Evolutionary conservation across 2,797 vertebrate species (phyloP).

Genomic region (Myripristis jacobus): DNA sequence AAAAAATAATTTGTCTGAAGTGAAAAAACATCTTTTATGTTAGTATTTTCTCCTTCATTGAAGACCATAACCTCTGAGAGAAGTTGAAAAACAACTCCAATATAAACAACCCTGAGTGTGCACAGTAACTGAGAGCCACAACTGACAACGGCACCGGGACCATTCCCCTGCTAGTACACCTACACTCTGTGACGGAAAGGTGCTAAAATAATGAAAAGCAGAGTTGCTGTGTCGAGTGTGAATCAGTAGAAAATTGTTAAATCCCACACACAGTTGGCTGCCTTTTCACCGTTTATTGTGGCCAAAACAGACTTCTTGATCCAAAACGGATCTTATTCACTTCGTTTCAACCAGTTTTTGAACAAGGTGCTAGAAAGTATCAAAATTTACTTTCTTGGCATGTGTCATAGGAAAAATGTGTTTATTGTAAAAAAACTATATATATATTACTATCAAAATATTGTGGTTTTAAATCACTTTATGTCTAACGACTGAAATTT

Average conservation of each 20-base stretch:
- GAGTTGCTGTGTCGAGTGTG: not conserved
- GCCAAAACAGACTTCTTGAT: not conserved
- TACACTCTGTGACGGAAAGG: constrained; percentile 8
- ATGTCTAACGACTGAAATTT: too few species aligned
- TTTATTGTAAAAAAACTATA: not conserved
- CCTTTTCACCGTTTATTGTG: constrained; percentile 3
- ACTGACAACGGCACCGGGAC: not conserved
- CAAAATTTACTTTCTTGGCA: not conserved
- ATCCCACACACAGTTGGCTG: constrained; percentile 24
- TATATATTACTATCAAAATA: too few species aligned
- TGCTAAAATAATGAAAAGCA: not conserved
- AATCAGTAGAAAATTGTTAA: constrained; percentile 28
- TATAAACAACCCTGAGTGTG: not conserved
- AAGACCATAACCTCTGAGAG: constrained; percentile 10
- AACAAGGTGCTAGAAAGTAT: not conserved
- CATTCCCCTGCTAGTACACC: not conserved
- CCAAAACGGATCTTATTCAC: too few species aligned
- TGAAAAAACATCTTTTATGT: constrained; percentile 39
- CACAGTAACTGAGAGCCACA: not conserved
- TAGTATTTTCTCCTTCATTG: constrained; percentile 49
- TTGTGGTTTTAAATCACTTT: too few species aligned
- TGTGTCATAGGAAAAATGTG: not conserved
- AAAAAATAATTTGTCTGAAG: constrained; percentile 42
- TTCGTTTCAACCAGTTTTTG: not conserved
- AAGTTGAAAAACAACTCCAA: constrained; percentile 23